phyloP scores from a whole-genome alignment of 2,888 invertebrate species.

The Parochlus steinenii region DNA sequence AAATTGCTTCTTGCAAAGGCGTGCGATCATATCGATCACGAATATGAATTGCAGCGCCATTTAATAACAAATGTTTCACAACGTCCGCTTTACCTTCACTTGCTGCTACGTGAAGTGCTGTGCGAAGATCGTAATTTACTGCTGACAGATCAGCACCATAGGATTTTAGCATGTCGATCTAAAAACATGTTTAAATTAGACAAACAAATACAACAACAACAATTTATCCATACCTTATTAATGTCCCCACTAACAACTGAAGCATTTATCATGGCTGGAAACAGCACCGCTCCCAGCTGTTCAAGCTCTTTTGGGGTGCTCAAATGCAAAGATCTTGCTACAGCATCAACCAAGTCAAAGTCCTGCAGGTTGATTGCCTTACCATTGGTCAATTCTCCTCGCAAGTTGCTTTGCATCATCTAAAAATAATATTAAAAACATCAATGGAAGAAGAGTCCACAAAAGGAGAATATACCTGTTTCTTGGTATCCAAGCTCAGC shows the following conservation, averaged over 20 bases:
- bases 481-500: slow-evolving; percentile 44
- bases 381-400: slow-evolving; percentile 58
- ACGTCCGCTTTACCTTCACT: slow-evolving; percentile 47
- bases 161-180: slow-evolving; percentile 21
- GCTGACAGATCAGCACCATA: slow-evolving; percentile 60
- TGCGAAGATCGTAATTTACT: slow-evolving; percentile 55
- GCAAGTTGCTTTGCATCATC: slow-evolving; percentile 61
- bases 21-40: slow-evolving; percentile 54
- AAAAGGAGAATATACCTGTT: slow-evolving; percentile 33
- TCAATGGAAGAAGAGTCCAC: background rate
- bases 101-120: slow-evolving; percentile 67
- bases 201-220: background rate
- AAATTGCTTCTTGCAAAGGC: slow-evolving; percentile 53
- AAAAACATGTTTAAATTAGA: background rate
- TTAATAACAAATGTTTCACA: slow-evolving; percentile 53
- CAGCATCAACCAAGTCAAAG: slow-evolving; percentile 39
- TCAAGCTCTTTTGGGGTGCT: slow-evolving; percentile 37
- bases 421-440: slow-evolving; percentile 23
- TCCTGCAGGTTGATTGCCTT: slow-evolving; percentile 26
- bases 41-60: slow-evolving; percentile 69
- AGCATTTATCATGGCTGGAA: slow-evolving; percentile 50
- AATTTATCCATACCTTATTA: slow-evolving; percentile 30
- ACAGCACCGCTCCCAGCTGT: slow-evolving; percentile 41
- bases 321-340: slow-evolving; percentile 38
- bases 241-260: slow-evolving; percentile 40